Percentiles rank a stretch among this genome's conserved stretches.
phyloP scores from a whole-genome alignment of 30 jellyfish, hydroid and myxozoan genomes.

The Cassiopea andromeda region DNA sequence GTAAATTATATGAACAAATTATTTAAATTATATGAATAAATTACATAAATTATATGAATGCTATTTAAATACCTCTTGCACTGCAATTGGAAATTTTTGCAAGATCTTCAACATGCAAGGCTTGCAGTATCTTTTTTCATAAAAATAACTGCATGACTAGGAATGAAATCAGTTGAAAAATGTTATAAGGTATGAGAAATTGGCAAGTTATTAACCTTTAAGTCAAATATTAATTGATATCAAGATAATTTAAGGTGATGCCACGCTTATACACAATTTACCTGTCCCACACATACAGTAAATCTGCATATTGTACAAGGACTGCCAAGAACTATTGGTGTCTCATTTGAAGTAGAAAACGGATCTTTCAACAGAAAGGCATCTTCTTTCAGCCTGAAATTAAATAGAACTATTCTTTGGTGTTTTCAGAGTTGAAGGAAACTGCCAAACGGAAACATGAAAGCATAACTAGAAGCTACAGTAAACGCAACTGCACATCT shows the following conservation, averaged over 20 bases:
- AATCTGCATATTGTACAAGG: constrained; percentile 31
- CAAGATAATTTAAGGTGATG: too few species aligned
- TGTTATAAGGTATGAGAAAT: background rate
- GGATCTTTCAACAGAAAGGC: constrained; percentile 61
- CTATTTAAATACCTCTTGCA: constrained; percentile 24
- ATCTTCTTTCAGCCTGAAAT: constrained; percentile 42
- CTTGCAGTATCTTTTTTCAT: constrained; percentile 43
- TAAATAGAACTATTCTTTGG: too few species aligned
- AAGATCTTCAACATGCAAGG: constrained; percentile 18
- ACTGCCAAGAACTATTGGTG: constrained; percentile 54
- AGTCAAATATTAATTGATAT: background rate
- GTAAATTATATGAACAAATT: too few species aligned
- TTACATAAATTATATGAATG: background rate
- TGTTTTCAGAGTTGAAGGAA: too few species aligned
- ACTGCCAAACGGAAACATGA: too few species aligned
- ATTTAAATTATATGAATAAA: too few species aligned
- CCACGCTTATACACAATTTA: background rate
- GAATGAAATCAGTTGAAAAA: background rate
- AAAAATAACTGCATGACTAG: constrained; percentile 45
- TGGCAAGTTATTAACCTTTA: background rate
- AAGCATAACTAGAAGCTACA: too few species aligned
- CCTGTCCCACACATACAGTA: constrained; percentile 60
- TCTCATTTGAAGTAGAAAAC: constrained; percentile 35
- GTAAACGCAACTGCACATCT: too few species aligned
- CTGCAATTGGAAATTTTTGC: constrained; percentile 19